phyloP scores from a whole-genome alignment of 2,888 invertebrate species.

The Ditula angustiorana region DNA sequence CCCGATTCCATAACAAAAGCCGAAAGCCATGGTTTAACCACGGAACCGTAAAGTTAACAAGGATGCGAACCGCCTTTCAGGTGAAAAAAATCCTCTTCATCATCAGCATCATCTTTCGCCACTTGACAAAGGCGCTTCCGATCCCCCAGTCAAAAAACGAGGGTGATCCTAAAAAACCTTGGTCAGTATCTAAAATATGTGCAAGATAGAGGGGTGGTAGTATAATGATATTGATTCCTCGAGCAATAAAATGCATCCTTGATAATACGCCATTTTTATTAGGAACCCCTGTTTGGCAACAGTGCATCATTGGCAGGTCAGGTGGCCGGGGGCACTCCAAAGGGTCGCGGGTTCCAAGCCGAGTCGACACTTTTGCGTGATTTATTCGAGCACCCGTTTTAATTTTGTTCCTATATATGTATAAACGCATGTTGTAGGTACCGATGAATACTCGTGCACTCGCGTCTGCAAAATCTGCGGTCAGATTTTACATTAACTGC shows the following conservation, averaged over 20 bases:
- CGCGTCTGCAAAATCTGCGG: neutral
- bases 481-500: no score
- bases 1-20: no score
- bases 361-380: slow-evolving; percentile 70
- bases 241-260: slow-evolving; percentile 39
- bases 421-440: slow-evolving; percentile 10
- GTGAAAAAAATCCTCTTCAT: no score
- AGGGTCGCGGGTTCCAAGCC: slow-evolving; percentile 68
- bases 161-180: neutral
- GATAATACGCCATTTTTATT: slow-evolving; percentile 38
- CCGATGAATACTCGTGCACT: neutral
- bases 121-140: neutral
- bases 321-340: slow-evolving; percentile 67
- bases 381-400: slow-evolving; percentile 72
- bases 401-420: slow-evolving; percentile 60
- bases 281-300: slow-evolving; percentile 23
- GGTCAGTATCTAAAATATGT: neutral
- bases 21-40: no score
- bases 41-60: no score
- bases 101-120: no score
- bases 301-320: slow-evolving; percentile 65
- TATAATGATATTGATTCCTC: slow-evolving; percentile 26
- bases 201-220: neutral
- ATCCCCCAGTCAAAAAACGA: neutral
- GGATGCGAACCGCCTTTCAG: no score